Evolutionary conservation across 2,888 invertebrate species (phyloP), one percentile per base, ranked within the genome.

Genomic region (Apodemia zela): DNA sequence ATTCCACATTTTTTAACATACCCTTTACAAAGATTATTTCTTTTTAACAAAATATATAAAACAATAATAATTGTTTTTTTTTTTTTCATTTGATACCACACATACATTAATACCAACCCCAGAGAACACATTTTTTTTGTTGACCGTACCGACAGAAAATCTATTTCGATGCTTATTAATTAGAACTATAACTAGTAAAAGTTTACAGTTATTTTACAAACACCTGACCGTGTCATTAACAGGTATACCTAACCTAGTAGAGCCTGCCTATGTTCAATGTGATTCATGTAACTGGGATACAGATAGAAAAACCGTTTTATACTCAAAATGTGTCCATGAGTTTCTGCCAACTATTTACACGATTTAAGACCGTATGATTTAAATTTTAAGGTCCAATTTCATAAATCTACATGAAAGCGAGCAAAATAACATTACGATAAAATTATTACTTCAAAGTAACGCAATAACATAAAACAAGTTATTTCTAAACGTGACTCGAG

Each of bases 101-200:
- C 11, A 13, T 13, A 38, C 11, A 13, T 38, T 38, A 11, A 38
- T 3, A 38, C 13, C 38, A 38, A 38, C 13, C 38, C 38, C 38
- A 13, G 38, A 13, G 38, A 13, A 38, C 11, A 38, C 2, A 11
- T 2, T 29, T 62, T 62, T 58, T 57, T 15, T 13, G 58, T 18
- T 33, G 17, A 29, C 45, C 47, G 42, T 38, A 57, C 61, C 60
- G 63, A 60, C 61, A 66, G 62, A 54, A 61, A 59, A 62, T 57
- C 60, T 59, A 63, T 66, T 68, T 69, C 68, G 68, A 67, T 69
- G 67, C 60, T 62, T 62, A 62, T 62, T 57, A 62, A 57, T 33
- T 67, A 63, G 65, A 33, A 67, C 65, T 68, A 67, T 67, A 65
- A 66, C 69, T 68, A 64, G 65, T 65, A 66, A 65, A 62, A 60